phyloP scores from a whole-genome alignment of 2,113 vertebrate species.

The Neolamprologus hecqui region DNA sequence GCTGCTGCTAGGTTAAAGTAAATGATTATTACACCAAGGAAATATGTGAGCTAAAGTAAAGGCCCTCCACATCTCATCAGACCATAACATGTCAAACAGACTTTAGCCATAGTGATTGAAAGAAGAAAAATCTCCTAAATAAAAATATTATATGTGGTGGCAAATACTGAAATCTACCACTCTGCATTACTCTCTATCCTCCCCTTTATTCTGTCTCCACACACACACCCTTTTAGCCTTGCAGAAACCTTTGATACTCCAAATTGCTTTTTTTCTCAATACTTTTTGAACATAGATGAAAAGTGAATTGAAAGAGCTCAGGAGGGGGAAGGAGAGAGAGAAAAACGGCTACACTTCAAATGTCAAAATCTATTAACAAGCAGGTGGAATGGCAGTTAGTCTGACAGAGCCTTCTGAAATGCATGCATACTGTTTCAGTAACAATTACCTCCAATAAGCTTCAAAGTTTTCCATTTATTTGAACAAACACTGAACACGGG shows the following conservation, averaged over 20 bases:
- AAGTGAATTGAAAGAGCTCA: not conserved
- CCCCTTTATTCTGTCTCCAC: not conserved
- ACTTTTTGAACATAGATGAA: not conserved
- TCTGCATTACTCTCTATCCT: not conserved
- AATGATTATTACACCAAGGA: constrained; percentile 53
- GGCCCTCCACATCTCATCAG: not conserved
- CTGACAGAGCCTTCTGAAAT: not conserved
- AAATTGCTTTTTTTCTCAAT: not conserved
- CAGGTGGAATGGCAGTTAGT: constrained; percentile 1
- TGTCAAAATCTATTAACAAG: constrained; percentile 7
- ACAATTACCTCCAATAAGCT: constrained; percentile 8
- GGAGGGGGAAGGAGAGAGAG: not conserved
- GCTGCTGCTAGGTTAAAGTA: constrained; percentile 49
- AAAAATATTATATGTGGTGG: not conserved
- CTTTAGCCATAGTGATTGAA: not conserved
- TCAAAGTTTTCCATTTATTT: constrained; percentile 5
- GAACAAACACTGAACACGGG: not conserved
- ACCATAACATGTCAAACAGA: not conserved
- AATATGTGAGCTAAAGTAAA: constrained; percentile 39
- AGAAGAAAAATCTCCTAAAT: not conserved
- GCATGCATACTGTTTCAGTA: not conserved
- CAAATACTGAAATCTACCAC: not conserved
- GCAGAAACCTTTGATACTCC: not conserved
- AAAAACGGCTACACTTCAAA: not conserved
- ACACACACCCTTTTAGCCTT: not conserved